Evolutionary conservation across 2,797 vertebrate species (phyloP).

Genomic region (Leucoraja ocellata): DNA sequence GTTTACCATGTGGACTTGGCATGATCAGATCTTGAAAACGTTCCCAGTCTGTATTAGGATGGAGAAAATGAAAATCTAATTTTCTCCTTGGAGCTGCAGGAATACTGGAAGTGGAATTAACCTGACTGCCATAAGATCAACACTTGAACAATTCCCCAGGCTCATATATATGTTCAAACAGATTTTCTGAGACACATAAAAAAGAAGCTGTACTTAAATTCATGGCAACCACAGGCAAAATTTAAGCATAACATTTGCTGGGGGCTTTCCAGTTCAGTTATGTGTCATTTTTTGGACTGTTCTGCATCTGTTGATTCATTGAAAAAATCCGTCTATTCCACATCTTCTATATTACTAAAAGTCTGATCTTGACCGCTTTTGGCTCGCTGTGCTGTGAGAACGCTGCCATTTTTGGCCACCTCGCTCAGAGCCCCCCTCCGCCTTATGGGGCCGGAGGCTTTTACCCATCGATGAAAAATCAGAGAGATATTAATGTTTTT

Average conservation of each 20-base stretch:
- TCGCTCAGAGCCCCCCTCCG: too few relatives aligned
- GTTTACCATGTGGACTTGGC: not conserved
- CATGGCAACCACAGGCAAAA: not conserved
- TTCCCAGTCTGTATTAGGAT: not conserved
- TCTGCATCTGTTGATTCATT: not conserved
- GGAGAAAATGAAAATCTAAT: not conserved
- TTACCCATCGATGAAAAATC: too few relatives aligned
- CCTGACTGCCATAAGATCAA: not conserved
- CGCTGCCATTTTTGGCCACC: too few relatives aligned
- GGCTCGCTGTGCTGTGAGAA: too few relatives aligned
- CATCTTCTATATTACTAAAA: too few relatives aligned
- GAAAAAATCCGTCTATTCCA: not conserved
- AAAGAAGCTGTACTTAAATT: not conserved
- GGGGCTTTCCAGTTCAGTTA: not conserved
- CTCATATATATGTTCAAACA: not conserved
- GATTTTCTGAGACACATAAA: not conserved
- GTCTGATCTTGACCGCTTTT: too few relatives aligned
- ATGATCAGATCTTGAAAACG: not conserved
- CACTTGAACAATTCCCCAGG: not conserved
- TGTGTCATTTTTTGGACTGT: not conserved
- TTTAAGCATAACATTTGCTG: not conserved
- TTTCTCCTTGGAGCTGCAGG: not conserved
- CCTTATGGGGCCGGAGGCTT: too few relatives aligned
- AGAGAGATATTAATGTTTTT: too few relatives aligned
- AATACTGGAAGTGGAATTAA: not conserved